A percentile compares a stretch with the other conserved stretches of the same genome.
Evolutionary conservation across 2,113 vertebrate genomes (phyloP).

Genomic region (Bettongia penicillata): DNA sequence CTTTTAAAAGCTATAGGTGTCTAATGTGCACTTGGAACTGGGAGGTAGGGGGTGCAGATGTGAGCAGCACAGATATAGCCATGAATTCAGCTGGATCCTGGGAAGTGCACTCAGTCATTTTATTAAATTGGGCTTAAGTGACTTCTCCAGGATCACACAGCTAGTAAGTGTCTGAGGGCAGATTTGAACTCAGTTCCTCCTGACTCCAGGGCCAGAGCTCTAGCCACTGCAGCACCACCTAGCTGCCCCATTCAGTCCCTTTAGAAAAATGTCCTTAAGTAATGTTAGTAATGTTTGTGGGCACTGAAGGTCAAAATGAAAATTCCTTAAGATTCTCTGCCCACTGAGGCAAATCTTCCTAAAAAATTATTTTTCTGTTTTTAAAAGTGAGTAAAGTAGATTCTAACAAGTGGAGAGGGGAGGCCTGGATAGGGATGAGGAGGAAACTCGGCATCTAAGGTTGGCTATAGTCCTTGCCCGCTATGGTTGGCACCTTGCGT

Average conservation of each 20-base stretch:
- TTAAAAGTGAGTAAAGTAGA: not conserved
- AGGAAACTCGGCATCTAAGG: conserved; percentile 90
- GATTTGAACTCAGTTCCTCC: not conserved
- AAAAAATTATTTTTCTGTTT: not conserved
- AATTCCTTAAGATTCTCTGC: not conserved
- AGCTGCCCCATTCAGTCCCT: not conserved
- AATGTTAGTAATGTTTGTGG: not conserved
- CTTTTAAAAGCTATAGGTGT: not conserved
- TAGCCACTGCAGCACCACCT: not conserved
- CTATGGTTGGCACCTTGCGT: conserved; percentile 90
- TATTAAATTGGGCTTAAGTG: not conserved
- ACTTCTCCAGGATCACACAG: not conserved
- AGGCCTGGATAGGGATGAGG: conserved; percentile 67
- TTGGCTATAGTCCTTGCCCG: conserved; percentile 89
- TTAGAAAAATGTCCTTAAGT: not conserved
- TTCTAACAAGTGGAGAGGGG: not conserved
- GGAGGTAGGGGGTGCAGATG: not conserved
- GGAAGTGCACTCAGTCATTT: not conserved
- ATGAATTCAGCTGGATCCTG: not conserved
- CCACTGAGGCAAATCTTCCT: not conserved
- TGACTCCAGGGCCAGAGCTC: not conserved
- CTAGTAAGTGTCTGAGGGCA: not conserved
- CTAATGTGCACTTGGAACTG: not conserved
- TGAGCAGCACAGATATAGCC: not conserved
- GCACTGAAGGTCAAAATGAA: not conserved